These are phyloP conservation scores for Panzeria rudis DNA, from an alignment of 2,888 invertebrate genomes.

Conservation along the genomic window DNA sequence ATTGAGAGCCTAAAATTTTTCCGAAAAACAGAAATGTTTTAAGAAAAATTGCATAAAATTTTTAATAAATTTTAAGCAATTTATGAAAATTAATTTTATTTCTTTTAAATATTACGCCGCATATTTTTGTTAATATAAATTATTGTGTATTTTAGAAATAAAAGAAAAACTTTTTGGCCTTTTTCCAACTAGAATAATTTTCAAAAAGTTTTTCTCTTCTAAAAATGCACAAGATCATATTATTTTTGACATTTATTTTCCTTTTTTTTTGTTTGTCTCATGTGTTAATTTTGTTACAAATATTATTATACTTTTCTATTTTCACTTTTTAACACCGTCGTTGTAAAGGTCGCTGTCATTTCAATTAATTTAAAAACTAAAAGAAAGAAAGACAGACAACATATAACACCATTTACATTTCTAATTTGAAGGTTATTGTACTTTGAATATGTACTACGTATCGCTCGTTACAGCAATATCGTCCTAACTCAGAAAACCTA, in stretches of 20 bases:
- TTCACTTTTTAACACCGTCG: slow-evolving; percentile 31
- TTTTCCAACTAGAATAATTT: slow-evolving; percentile 52
- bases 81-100: slow-evolving; percentile 36
- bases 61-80: slow-evolving; percentile 31
- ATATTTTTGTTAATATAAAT: slow-evolving; percentile 31
- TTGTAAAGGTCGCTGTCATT: slow-evolving; percentile 53
- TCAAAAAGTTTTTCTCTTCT: slow-evolving; percentile 9
- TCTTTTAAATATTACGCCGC: slow-evolving; percentile 43
- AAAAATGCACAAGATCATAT: slow-evolving; percentile 37
- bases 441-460: slow-evolving; percentile 17
- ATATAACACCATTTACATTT: slow-evolving; percentile 35
- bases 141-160: slow-evolving; percentile 20
- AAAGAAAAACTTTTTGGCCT: slow-evolving; percentile 34
- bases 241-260: slow-evolving; percentile 49
- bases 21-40: background rate
- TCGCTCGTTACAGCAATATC: no score
- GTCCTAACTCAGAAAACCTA: no score
- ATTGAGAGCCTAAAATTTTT: background rate
- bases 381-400: background rate
- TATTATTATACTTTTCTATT: slow-evolving; percentile 2
- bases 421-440: slow-evolving; percentile 56
- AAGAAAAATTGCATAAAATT: slow-evolving; percentile 1
- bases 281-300: slow-evolving; percentile 22
- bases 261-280: background rate
- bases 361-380: slow-evolving; percentile 22